These are phyloP conservation scores for Xenopus tropicalis DNA, from an alignment of 2,113 vertebrate genomes.

Conservation along the genomic window DNA sequence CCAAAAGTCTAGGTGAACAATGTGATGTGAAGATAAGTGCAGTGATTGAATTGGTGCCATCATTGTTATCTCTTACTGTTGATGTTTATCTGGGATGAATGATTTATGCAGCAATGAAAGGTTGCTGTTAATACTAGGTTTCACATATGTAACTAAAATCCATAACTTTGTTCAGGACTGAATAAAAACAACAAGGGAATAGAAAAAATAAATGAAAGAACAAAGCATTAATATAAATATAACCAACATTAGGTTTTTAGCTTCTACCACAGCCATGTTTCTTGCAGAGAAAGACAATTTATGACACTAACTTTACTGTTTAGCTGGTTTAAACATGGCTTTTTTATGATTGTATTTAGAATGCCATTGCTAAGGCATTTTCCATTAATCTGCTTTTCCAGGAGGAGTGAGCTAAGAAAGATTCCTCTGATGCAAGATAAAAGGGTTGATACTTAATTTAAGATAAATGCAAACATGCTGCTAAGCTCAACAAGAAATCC, in stretches of 20 bases:
- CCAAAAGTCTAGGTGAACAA: slow-evolving; percentile 8
- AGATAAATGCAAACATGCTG: slow-evolving; percentile 43
- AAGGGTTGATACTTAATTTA: slow-evolving; percentile 37
- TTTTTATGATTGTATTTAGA: slow-evolving; percentile 52
- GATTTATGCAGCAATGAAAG: slow-evolving; percentile 38
- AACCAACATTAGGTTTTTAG: slow-evolving; percentile 31
- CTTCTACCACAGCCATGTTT: slow-evolving; percentile 40
- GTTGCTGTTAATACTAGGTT: slow-evolving; percentile 37
- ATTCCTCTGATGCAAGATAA: slow-evolving; percentile 48
- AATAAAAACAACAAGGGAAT: slow-evolving; percentile 23
- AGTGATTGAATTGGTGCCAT: slow-evolving; percentile 14
- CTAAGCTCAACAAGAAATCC: slow-evolving; percentile 29
- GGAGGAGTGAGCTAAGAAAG: slow-evolving; percentile 49
- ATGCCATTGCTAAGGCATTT: slow-evolving; percentile 46
- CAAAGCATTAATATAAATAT: slow-evolving; percentile 32
- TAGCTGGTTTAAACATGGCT: slow-evolving; percentile 56
- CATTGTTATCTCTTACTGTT: slow-evolving; percentile 22
- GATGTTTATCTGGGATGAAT: slow-evolving; percentile 38
- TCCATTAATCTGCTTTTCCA: slow-evolving; percentile 51
- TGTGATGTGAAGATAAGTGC: slow-evolving; percentile 24
- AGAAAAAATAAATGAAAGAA: slow-evolving; percentile 9
- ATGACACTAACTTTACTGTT: slow-evolving; percentile 50
- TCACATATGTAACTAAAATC: slow-evolving; percentile 43
- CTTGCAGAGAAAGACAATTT: slow-evolving; percentile 47
- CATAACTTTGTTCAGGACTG: slow-evolving; percentile 26